Base-by-base conservation (phyloP, 2,888 invertebrate genomes). In the Agriopis leucophaearia region DNA sequence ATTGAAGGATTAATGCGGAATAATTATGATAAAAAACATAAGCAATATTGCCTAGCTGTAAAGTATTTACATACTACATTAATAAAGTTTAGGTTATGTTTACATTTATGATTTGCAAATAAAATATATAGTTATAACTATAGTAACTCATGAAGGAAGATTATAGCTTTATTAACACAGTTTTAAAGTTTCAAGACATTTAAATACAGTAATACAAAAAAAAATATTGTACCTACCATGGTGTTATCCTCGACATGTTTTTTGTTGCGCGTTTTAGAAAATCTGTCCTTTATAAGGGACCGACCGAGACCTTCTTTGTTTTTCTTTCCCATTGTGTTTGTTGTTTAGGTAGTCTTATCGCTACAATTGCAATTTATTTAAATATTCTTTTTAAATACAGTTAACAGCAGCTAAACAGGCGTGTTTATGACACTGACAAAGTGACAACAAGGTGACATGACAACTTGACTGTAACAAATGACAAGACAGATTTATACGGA, bases 211-310 rank as follows among this genome's bases (percentile, higher is more conserved):
- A 52, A 1, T 36, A 15, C 7, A 4, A 38, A 58, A 60, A 69
- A 50, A 62, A 66, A 51, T n/a, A n/a, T 62, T 62, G 61, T 71
- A 74, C 4, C 10, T 94, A 97, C 97, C 96, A 97, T 96, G 8
- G 96, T 96, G 76, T 96, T 95, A 80, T 96, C 96, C 82, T 95
- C 95, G 54, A 96, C 95, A 91, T 95, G 95, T 89, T 95, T 96
- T 75, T 94, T 94, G 57, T 94, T 94, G 51, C 94, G 95, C 58
- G 94, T 94, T 71, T 95, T 94, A 0, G 96, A 95, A 84, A 97
- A 97, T 77, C 97, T 95, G 82, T 97, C 96, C 83, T 96, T 97
- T 47, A 97, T 96, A 48, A 97, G 91, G 0, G 96, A 93, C 66
- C 97, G 94, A 0, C 96, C 97, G 55, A 97, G 92, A 44, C 88